Percentiles rank a stretch among this genome's conserved stretches.
Conservation (phyloP, 2,113 vertebrate species). For the Rousettus leschenaultii region DNA sequence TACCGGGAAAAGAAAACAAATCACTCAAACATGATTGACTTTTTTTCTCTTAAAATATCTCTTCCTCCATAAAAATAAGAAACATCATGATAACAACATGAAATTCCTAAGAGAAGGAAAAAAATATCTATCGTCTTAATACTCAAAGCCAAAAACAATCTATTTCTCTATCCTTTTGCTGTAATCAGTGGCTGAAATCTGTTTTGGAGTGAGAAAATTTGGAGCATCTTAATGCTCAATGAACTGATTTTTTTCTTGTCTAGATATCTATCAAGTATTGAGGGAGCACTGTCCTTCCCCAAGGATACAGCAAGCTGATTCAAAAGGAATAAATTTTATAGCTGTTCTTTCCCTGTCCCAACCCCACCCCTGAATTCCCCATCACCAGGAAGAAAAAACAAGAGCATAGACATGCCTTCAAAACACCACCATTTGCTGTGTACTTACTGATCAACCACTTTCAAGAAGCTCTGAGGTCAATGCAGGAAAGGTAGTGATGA, state of each 20-base stretch:
- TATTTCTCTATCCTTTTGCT: not conserved
- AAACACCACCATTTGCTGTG: not conserved
- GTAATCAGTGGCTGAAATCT: not conserved
- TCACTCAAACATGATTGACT: not conserved
- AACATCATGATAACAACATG: not conserved
- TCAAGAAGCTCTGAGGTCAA: not conserved
- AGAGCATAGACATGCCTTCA: not conserved
- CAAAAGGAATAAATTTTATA: not conserved
- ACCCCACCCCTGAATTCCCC: not conserved
- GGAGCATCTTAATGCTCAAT: not conserved
- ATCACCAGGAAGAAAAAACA: not conserved
- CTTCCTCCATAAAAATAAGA: conserved; percentile 15
- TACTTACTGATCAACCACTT: not conserved
- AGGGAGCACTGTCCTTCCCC: not conserved
- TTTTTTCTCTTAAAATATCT: not conserved
- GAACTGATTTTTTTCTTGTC: not conserved
- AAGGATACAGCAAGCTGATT: not conserved
- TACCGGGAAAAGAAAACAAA: not conserved
- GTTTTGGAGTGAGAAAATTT: not conserved
- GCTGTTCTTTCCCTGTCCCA: not conserved
- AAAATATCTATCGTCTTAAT: not conserved
- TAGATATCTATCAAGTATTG: not conserved
- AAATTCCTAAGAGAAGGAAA: not conserved
- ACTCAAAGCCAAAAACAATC: not conserved
- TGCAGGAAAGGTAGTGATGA: not conserved